Evolutionary conservation across 2,113 vertebrate genomes (phyloP).

Genomic region (Atrichornis clamosus): DNA sequence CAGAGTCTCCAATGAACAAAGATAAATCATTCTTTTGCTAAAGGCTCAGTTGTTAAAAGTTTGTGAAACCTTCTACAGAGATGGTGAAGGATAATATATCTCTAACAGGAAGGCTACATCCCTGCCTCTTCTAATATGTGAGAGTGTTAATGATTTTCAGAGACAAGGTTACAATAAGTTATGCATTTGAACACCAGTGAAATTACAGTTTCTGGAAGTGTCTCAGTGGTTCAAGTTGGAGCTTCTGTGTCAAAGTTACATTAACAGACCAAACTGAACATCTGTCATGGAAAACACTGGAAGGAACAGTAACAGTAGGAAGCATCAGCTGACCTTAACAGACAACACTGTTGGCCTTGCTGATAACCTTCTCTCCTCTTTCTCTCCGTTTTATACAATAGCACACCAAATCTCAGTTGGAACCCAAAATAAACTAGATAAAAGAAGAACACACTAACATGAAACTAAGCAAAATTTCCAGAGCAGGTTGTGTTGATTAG

Average conservation of each 20-base stretch:
- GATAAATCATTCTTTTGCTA: neutral
- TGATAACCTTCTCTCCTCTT: neutral
- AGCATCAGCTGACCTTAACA: neutral
- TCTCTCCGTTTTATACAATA: neutral
- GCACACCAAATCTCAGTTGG: neutral
- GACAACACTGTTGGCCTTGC: neutral
- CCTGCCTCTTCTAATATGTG: neutral
- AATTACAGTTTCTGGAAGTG: neutral
- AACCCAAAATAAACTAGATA: neutral
- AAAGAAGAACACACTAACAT: neutral
- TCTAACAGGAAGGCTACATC: neutral
- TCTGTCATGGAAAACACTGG: neutral
- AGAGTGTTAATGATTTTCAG: neutral
- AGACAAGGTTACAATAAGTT: neutral
- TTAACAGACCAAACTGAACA: neutral
- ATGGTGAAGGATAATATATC: neutral
- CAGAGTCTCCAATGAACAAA: neutral
- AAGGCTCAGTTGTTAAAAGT: neutral
- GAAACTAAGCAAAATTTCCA: neutral
- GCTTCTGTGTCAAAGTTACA: neutral
- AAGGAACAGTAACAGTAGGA: neutral
- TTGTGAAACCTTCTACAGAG: neutral
- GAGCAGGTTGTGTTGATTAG: neutral
- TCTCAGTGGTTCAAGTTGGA: neutral
- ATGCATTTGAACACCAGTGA: neutral